Percentiles rank a stretch among this genome's conserved stretches.
Evolutionary conservation across 30 jellyfish, hydroid and myxozoan species (phyloP).

Genomic region (Rhopilema esculentum): DNA sequence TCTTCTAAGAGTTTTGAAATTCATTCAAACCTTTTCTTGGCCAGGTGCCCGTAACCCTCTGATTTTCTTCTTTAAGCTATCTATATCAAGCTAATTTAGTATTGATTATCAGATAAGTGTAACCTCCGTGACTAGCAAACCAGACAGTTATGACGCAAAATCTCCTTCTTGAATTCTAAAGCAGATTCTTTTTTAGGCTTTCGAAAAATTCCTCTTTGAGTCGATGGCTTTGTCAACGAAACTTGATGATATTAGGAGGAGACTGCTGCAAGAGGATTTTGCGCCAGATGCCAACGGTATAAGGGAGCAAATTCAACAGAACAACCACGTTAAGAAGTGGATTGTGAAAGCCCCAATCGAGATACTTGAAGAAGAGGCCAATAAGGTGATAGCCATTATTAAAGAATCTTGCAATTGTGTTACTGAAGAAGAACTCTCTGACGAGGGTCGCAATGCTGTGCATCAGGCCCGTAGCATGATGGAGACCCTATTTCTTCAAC

Average conservation of each 20-base stretch:
- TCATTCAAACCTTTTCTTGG: not conserved
- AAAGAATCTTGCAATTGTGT: conserved; percentile 80
- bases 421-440: conserved; percentile 75
- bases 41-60: not conserved
- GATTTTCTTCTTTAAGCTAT: too few relatives aligned
- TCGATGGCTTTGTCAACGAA: conserved; percentile 96
- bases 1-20: not conserved
- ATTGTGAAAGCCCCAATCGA: conserved; percentile 97
- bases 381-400: conserved; percentile 62
- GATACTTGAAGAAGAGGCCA: conserved; percentile 80
- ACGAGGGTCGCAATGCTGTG: conserved; percentile 84
- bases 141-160: not conserved
- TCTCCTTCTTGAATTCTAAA: not conserved
- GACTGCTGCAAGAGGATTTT: conserved; percentile 89
- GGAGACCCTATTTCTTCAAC: conserved; percentile 78
- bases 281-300: conserved; percentile 84
- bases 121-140: too few relatives aligned
- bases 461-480: conserved; percentile 87
- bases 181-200: conserved; percentile 70
- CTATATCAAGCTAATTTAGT: not conserved
- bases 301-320: conserved; percentile 92
- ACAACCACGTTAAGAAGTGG: conserved; percentile 95
- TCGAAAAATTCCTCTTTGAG: conserved; percentile 93
- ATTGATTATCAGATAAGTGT: not conserved
- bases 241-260: conserved; percentile 89